A percentile compares a stretch with the other conserved stretches of the same genome.
phyloP scores from a whole-genome alignment of 2,797 vertebrate species.

The Poliocrania exsul region DNA sequence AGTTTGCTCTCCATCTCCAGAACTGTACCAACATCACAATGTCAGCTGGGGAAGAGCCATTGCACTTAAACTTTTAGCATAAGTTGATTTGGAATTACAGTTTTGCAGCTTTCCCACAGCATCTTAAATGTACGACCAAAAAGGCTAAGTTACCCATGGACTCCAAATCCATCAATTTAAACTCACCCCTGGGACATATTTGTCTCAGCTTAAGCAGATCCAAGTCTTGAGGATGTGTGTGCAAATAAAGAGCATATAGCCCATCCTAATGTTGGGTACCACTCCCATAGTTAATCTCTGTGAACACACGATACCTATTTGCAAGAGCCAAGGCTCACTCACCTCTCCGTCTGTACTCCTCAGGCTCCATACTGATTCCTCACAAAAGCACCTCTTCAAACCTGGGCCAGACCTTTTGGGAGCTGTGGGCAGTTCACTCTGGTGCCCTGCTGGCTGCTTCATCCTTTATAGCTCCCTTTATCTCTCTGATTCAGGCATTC shows the following conservation, averaged over 20 bases:
- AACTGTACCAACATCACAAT: neutral
- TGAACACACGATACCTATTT: neutral
- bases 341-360: slow-evolving; percentile 82
- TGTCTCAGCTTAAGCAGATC: neutral
- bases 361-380: slow-evolving; percentile 65
- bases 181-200: neutral
- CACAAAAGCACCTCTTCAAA: neutral
- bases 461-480: slow-evolving; percentile 69
- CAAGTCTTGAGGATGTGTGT: neutral
- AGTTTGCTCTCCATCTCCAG: neutral
- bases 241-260: neutral
- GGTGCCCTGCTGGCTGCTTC: neutral
- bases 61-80: neutral
- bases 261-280: neutral
- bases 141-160: neutral
- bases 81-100: neutral
- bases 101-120: neutral
- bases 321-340: slow-evolving; percentile 10
- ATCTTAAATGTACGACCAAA: neutral
- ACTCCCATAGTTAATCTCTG: neutral
- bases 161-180: neutral
- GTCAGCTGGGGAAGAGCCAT: neutral
- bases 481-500: slow-evolving; percentile 33
- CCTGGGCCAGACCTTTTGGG: neutral
- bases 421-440: neutral